These are phyloP conservation scores for Drosophila azteca DNA, from an alignment of 1,140 invertebrate species.

Conservation along the genomic window DNA sequence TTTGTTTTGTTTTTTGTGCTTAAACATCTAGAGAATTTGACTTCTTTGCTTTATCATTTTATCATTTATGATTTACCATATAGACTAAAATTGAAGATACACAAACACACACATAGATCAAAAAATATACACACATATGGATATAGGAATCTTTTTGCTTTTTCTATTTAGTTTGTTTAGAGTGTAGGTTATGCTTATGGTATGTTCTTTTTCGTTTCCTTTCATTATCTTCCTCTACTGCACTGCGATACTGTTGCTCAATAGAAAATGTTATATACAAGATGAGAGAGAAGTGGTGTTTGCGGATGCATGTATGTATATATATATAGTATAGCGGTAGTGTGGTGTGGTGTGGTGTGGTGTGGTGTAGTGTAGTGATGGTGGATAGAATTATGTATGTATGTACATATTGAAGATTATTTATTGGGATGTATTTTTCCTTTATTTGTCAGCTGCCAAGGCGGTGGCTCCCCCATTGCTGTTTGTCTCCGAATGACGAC, in stretches of 20 bases:
- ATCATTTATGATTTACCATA: constrained; percentile 31
- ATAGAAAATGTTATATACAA: constrained; percentile 45
- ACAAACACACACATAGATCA: constrained; percentile 52
- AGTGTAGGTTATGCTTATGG: constrained; percentile 50
- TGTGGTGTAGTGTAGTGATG: neutral
- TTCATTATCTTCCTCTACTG: constrained; percentile 34
- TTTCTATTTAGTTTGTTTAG: constrained; percentile 2
- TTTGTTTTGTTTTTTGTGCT: constrained; percentile 45
- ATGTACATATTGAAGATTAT: constrained; percentile 35
- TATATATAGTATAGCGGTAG: neutral
- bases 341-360: neutral
- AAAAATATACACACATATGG: constrained; percentile 54
- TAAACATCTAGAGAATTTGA: constrained; percentile 76
- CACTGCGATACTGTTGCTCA: constrained; percentile 66
- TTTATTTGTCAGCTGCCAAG: constrained; percentile 63
- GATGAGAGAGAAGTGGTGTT: constrained; percentile 16
- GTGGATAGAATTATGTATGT: constrained; percentile 28
- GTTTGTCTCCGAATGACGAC: constrained; percentile 73
- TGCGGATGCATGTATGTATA: neutral
- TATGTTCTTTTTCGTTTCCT: constrained; percentile 39
- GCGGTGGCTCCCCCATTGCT: constrained; percentile 55
- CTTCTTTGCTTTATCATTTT: constrained; percentile 67
- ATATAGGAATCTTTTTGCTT: constrained; percentile 75
- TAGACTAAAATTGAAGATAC: constrained; percentile 71
- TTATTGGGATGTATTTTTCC: constrained; percentile 29